phyloP scores from a whole-genome alignment of 2,113 vertebrate species.

The Sorex araneus region DNA sequence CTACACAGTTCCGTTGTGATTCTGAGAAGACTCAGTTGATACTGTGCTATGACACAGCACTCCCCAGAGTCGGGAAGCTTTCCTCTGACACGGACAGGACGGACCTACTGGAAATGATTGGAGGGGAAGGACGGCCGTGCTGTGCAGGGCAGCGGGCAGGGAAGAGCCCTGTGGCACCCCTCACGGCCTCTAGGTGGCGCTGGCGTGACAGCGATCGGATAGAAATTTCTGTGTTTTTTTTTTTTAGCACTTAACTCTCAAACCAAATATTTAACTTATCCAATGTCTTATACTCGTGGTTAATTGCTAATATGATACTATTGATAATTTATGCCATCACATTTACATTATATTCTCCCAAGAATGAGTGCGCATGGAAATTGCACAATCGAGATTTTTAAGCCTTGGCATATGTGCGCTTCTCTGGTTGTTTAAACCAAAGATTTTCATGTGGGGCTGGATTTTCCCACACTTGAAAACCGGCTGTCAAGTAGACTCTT shows the following conservation, averaged over 20 bases:
- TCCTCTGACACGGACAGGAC: background rate
- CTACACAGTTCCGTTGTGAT: background rate
- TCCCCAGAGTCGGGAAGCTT: slow-evolving; percentile 28
- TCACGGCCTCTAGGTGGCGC: slow-evolving; percentile 89
- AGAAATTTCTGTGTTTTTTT: background rate
- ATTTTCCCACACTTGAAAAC: slow-evolving; percentile 5
- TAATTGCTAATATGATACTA: slow-evolving; percentile 21
- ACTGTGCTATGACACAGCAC: background rate
- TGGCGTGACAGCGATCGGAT: slow-evolving; percentile 74
- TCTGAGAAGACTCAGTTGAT: slow-evolving; percentile 5
- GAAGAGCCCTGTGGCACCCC: slow-evolving; percentile 69
- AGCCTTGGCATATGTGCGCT: slow-evolving; percentile 1
- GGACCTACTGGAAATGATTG: background rate
- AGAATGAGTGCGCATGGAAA: slow-evolving; percentile 41
- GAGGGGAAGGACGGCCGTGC: no score
- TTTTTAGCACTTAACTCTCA: slow-evolving; percentile 32
- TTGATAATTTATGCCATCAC: slow-evolving; percentile 64
- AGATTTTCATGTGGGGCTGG: background rate
- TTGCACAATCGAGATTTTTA: slow-evolving; percentile 59
- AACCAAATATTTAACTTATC: slow-evolving; percentile 76
- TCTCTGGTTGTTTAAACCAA: slow-evolving; percentile 57
- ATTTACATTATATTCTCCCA: slow-evolving; percentile 67
- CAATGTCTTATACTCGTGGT: slow-evolving; percentile 49
- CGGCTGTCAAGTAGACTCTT: background rate
- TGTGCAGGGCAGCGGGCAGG: rapidly evolving